Base-by-base conservation (phyloP, 1,140 invertebrate species). In the Magallana angulata region DNA sequence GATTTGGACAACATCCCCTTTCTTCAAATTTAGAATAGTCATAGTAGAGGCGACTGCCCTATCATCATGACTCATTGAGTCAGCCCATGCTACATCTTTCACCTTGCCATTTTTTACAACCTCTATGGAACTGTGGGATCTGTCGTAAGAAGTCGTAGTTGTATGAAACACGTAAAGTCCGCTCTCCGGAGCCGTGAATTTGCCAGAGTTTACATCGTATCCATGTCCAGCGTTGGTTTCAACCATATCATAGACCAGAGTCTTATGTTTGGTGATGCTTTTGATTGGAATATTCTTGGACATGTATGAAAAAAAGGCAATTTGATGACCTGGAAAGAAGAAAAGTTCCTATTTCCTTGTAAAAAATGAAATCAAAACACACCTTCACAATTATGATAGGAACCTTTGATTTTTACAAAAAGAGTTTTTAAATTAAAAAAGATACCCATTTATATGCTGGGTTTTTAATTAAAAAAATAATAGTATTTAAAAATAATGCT, bases 161-260 rank as follows among this genome's bases (percentile, higher is more conserved):
- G 85, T 59, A n/a, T 59, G 18, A n/a, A 89, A 85, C 18, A 87
- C 82, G 60, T 89, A 89, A 7, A 59, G 68, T 18, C 88, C 88
- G 3, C 6, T 59, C 1, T 60, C 60, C 12, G 88, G 88, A 16
- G 85, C 81, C 6, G 57, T 81, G 16, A 89, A 89, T 11, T 60
- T 7, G 7, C 88, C 88, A 87, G 84, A 80, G 5, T 57, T 59
- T 14, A n/a, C 18, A 48, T 87, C 85, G 24, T 89, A 89, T 56
- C 71, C 85, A 60, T 87, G 82, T 11, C 88, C 88, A n/a, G 68
- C 14, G 16, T 89, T 89, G 4, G 83, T 76, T 7, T 85, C 85
- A 0, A 89, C 88, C 4, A 24, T 8, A 58, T 89, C 76, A 36
- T 87, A 89, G 7, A 89, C 76, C 14, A 85, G 48, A 24, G 82